Base-by-base conservation (phyloP, 2,888 invertebrate species). In the Plebejus melissa region DNA sequence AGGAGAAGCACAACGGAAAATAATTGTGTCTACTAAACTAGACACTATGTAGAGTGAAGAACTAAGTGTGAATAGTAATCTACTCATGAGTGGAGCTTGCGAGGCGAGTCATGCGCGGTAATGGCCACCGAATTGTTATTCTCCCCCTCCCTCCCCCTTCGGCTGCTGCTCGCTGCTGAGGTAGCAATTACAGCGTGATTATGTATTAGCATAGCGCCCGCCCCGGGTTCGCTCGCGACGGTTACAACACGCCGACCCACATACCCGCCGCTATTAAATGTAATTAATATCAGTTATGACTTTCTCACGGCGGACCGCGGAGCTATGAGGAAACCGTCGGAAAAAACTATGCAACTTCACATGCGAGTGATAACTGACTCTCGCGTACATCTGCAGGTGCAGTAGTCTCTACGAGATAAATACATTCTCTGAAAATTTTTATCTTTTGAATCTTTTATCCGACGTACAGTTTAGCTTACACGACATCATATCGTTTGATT, bases 51-150 rank as follows among this genome's bases (percentile, higher is more conserved):
- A 54, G 54, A 54, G 4, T 16, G 13, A 2, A 50, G 13, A 11
- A 6, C 2, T 11, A 50, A 11, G 50, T 54, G 50, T 54, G 50
- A 54, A 54, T 54, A 54, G 16, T 16, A 54, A 54, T 54, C 16
- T 54, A 58, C 58, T 22, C 22, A 22, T 58, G 58, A n/a, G 58
- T 58, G n/a, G n/a, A 57, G n/a, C 57, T 38, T 69, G 38, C 57
- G 69, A 83, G 82, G 82, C 88, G 82, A 88, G 87, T 89, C 88
- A 88, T 86, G 86, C 84, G 82, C 84, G 77, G 82, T 88, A 88
- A 89, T 89, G 84, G 83, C 81, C 82, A 79, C 81, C 83, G 79
- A 85, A 82, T 84, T 84, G 36, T 77, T 69, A 70, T 76, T 74
- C 75, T 77, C 77, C 79, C 75, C 77, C 77, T 77, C 78, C 36